phyloP scores from a whole-genome alignment of 1,140 invertebrate genomes.

The Drosophila nigrodunni region DNA sequence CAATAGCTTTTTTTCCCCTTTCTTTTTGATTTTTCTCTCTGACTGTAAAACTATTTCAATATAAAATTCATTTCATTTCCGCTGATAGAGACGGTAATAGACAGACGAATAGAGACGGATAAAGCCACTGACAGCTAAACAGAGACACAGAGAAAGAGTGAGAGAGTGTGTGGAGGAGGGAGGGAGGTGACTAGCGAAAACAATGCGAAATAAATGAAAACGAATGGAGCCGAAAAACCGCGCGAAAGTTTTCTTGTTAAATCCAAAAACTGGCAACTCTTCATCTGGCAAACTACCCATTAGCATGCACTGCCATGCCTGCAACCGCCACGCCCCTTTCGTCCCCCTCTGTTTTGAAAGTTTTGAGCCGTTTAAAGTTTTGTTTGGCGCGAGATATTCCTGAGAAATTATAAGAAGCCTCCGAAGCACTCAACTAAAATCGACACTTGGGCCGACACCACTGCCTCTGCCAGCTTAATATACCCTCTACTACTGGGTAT shows the following conservation, averaged over 20 bases:
- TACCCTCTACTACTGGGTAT: too few relatives aligned
- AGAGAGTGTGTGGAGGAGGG: slow-evolving; percentile 2
- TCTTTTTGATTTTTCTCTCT: neutral
- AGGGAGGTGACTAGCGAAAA: slow-evolving; percentile 16
- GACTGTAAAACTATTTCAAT: slow-evolving; percentile 75
- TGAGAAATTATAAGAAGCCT: slow-evolving; percentile 52
- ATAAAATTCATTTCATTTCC: slow-evolving; percentile 80
- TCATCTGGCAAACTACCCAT: slow-evolving; percentile 31
- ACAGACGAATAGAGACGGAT: neutral
- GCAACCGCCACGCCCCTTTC: neutral
- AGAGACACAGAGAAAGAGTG: neutral
- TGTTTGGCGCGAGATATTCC: slow-evolving; percentile 36
- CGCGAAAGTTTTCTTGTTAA: slow-evolving; percentile 71
- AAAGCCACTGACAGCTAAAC: neutral
- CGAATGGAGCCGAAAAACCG: slow-evolving; percentile 65
- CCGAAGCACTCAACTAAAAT: slow-evolving; percentile 51
- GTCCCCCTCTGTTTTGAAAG: slow-evolving; percentile 16
- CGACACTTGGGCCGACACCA: slow-evolving; percentile 35
- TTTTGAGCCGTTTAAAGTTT: slow-evolving; percentile 41
- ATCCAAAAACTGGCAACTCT: slow-evolving; percentile 46
- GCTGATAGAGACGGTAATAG: slow-evolving; percentile 38
- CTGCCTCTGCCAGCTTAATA: too few relatives aligned
- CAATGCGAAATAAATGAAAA: slow-evolving; percentile 65
- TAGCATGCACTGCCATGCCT: slow-evolving; percentile 11
- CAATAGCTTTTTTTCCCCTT: slow-evolving; percentile 41